These are phyloP conservation scores for Catagonus wagneri DNA, from an alignment of 2,113 vertebrate genomes.

Conservation along the genomic window DNA sequence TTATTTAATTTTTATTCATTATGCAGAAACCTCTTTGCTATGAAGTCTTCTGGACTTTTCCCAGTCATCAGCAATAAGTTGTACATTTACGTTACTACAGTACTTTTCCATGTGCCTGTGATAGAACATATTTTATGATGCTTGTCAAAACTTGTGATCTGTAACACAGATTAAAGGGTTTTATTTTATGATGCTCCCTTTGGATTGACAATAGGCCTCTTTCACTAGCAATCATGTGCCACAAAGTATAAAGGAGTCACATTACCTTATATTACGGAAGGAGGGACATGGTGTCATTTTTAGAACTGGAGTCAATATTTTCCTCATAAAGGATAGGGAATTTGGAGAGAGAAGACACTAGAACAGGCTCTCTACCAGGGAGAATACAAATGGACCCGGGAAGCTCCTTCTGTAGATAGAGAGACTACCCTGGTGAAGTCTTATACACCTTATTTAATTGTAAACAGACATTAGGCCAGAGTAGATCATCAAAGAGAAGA, in stretches of 20 bases:
- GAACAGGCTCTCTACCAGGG: not conserved
- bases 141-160: not conserved
- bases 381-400: not conserved
- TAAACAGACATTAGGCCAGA: not conserved
- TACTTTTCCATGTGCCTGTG: not conserved
- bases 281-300: not conserved
- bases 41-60: not conserved
- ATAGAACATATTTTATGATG: not conserved
- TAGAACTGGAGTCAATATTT: not conserved
- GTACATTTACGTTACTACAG: not conserved
- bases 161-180: not conserved
- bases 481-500: not conserved
- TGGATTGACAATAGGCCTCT: conserved; percentile 4
- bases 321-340: not conserved
- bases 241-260: not conserved
- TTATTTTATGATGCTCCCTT: not conserved
- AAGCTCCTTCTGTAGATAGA: not conserved
- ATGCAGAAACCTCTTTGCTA: not conserved
- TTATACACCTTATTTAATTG: not conserved
- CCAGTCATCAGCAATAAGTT: not conserved
- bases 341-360: not conserved
- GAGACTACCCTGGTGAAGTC: not conserved
- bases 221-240: conserved; percentile 2
- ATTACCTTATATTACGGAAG: conserved; percentile 15
- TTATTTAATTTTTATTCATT: not conserved